Evolutionary conservation across 2,797 vertebrate genomes (phyloP).

Genomic region (Rhinichthys osculus): DNA sequence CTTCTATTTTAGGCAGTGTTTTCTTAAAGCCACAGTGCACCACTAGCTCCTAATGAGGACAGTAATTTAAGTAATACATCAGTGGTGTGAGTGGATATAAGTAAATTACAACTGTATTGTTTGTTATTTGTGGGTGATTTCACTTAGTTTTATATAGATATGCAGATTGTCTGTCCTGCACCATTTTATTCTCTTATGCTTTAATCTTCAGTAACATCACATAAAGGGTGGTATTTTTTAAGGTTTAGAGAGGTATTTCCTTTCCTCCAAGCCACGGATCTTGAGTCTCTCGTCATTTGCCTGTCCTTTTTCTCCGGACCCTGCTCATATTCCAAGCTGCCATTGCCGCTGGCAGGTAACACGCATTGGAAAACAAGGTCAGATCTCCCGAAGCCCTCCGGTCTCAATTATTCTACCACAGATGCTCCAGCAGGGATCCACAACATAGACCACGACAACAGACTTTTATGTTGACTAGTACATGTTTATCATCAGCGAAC

Average conservation of each 20-base stretch:
- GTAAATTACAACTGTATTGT: not conserved
- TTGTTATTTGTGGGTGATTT: conserved; percentile 58
- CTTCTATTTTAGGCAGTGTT: conserved; percentile 19
- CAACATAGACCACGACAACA: conserved; percentile 55
- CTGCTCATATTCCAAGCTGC: conserved; percentile 33
- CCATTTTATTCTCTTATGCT: not conserved
- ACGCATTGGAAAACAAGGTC: conserved; percentile 38
- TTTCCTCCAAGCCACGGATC: not conserved
- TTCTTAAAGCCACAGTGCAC: conserved; percentile 47
- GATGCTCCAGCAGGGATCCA: conserved; percentile 49
- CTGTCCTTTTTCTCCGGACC: not conserved
- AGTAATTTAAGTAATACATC: conserved; percentile 41
- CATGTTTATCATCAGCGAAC: conserved; percentile 64
- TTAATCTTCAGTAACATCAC: conserved; percentile 8
- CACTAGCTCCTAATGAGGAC: conserved; percentile 58
- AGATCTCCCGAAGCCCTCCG: conserved; percentile 26
- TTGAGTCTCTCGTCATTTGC: not conserved
- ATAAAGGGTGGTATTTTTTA: conserved; percentile 1
- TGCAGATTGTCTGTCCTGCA: conserved; percentile 24
- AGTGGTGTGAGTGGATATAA: not conserved
- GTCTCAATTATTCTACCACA: conserved; percentile 59
- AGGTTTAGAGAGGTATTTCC: not conserved
- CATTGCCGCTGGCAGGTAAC: conserved; percentile 39
- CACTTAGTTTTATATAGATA: conserved; percentile 20
- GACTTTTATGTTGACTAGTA: conserved; percentile 60